Conservation (phyloP, 2,888 invertebrate species). For the Platycnemis pennipes region DNA sequence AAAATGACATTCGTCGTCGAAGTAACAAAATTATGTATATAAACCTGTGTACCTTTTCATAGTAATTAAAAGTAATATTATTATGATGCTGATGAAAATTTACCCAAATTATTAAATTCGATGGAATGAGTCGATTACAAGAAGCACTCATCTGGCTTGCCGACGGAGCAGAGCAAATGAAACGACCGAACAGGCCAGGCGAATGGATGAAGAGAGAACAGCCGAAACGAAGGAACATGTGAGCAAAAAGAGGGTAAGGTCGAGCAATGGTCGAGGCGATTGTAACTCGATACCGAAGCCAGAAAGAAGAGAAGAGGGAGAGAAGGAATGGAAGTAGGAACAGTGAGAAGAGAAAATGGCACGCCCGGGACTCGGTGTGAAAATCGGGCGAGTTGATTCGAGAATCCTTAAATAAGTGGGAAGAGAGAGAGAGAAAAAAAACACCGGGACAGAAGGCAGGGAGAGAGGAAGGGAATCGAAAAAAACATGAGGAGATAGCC, state of each 20-base stretch:
- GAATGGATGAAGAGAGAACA: neutral
- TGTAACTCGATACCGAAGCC: neutral
- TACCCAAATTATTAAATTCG: too few relatives aligned
- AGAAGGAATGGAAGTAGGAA: neutral
- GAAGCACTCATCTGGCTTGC: neutral
- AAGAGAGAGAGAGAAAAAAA: neutral
- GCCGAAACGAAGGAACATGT: neutral
- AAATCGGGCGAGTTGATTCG: neutral
- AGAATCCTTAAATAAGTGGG: neutral
- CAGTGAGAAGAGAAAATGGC: neutral
- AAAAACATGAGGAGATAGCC: neutral
- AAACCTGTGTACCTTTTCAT: too few relatives aligned
- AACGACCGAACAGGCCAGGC: neutral
- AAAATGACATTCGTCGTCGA: too few relatives aligned
- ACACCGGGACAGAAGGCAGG: neutral
- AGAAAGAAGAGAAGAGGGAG: neutral
- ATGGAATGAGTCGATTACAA: neutral
- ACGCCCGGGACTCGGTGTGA: neutral
- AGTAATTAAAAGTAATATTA: too few relatives aligned
- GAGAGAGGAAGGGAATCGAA: neutral
- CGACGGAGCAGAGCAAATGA: neutral
- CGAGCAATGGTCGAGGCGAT: neutral
- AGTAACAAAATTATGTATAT: too few relatives aligned
- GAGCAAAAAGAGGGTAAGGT: slow-evolving; percentile 8
- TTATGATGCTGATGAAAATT: too few relatives aligned